Evolutionary conservation across 1,140 invertebrate genomes (phyloP).

Genomic region (Camponotus floridanus): DNA sequence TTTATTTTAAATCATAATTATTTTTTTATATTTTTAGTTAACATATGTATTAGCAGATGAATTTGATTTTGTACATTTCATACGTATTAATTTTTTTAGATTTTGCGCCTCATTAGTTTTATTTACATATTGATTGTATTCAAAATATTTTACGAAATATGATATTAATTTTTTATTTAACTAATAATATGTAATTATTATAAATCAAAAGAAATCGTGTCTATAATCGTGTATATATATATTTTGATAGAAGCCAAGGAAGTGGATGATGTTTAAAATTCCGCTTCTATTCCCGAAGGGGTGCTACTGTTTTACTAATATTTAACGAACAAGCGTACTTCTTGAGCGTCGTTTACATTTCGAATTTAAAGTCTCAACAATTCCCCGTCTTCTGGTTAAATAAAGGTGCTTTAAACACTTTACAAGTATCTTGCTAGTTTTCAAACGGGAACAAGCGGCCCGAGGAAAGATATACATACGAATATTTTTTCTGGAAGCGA

Average conservation of each 20-base stretch:
- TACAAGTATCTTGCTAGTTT: constrained; percentile 5
- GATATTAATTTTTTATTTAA: not conserved
- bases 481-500: not conserved
- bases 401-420: constrained; percentile 39
- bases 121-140: not conserved
- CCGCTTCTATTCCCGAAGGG: constrained; percentile 24
- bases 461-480: not conserved
- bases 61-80: not conserved
- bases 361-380: constrained; percentile 39
- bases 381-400: constrained; percentile 40
- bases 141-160: not conserved
- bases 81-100: not conserved
- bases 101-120: not conserved
- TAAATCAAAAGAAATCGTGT: not conserved
- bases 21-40: not conserved
- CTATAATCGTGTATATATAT: not conserved
- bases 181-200: not conserved
- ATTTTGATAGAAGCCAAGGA: constrained; percentile 46
- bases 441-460: not conserved
- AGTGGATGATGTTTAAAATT: constrained; percentile 43
- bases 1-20: constrained; percentile 1
- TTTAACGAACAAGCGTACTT: constrained; percentile 57
- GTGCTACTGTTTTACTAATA: constrained; percentile 65
- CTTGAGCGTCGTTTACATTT: constrained; percentile 46
- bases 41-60: too few species aligned